phyloP scores from a whole-genome alignment of 1,140 invertebrate species.

The Drosophila grimshawi region DNA sequence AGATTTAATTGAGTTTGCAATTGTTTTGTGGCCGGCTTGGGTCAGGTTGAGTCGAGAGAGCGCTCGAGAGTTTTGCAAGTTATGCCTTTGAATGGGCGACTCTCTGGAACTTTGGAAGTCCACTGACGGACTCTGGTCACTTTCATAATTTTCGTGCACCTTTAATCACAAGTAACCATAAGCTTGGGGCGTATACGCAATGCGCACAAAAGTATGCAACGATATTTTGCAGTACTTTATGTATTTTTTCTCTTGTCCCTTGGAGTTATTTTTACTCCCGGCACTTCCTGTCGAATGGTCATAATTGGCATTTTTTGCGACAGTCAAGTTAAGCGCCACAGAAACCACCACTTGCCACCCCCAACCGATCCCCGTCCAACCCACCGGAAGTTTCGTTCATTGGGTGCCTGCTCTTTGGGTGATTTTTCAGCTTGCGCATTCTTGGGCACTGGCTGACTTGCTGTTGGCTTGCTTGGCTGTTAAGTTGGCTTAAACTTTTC shows the following conservation, averaged over 20 bases:
- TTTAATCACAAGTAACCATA: constrained; percentile 49
- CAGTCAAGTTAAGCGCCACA: constrained; percentile 39
- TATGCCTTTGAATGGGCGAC: constrained; percentile 45
- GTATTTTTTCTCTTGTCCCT: constrained; percentile 4
- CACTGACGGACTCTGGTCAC: background rate
- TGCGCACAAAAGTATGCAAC: constrained; percentile 54
- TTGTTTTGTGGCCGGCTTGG: constrained; percentile 67
- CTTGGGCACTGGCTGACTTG: constrained; percentile 32
- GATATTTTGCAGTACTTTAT: constrained; percentile 19
- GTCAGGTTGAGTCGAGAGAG: background rate
- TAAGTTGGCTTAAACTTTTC: constrained; percentile 82
- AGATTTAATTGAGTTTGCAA: constrained; percentile 82
- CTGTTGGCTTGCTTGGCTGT: constrained; percentile 35
- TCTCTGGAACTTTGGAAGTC: constrained; percentile 38
- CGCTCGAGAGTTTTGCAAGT: constrained; percentile 47
- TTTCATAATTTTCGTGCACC: constrained; percentile 38
- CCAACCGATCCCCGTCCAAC: background rate
- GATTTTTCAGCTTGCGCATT: constrained; percentile 70
- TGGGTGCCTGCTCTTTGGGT: constrained; percentile 47
- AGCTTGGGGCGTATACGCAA: constrained; percentile 55
- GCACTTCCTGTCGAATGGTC: constrained; percentile 48
- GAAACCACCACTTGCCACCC: constrained; percentile 4
- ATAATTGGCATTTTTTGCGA: constrained; percentile 72
- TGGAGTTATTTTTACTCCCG: constrained; percentile 33
- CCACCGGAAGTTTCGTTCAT: constrained; percentile 2